Evolutionary conservation across 2,113 vertebrate genomes (phyloP).

Genomic region (Origma solitaria): DNA sequence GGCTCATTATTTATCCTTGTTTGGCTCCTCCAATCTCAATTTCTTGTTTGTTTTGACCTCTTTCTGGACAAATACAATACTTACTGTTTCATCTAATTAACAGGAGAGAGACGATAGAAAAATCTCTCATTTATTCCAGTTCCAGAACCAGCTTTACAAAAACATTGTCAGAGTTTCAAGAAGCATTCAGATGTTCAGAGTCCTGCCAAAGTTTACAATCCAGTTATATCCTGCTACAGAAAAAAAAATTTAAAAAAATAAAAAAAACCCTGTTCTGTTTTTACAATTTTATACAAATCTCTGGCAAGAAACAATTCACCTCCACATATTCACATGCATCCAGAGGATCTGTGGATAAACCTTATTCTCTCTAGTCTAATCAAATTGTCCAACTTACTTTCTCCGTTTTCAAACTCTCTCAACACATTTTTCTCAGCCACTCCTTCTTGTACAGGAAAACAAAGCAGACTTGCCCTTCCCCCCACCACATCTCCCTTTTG

Average conservation of each 20-base stretch:
- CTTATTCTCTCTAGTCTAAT: background rate
- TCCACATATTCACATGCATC: background rate
- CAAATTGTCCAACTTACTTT: background rate
- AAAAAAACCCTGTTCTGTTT: background rate
- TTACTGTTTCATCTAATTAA: conserved; percentile 22
- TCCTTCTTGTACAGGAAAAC: background rate
- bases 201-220: conserved; percentile 56
- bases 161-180: conserved; percentile 24
- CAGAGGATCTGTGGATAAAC: background rate
- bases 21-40: background rate
- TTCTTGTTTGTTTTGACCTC: conserved; percentile 25
- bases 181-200: conserved; percentile 20
- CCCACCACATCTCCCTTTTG: background rate
- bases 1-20: background rate
- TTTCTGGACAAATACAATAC: conserved; percentile 23
- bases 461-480: background rate
- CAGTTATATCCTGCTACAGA: conserved; percentile 20
- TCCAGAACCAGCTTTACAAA: conserved; percentile 18
- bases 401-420: background rate
- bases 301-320: conserved; percentile 22
- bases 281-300: background rate
- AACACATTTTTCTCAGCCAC: background rate
- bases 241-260: background rate
- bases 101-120: conserved; percentile 4
- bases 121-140: background rate